Evolutionary conservation across 2,113 vertebrate species (phyloP).

Genomic region (Etheostoma spectabile): DNA sequence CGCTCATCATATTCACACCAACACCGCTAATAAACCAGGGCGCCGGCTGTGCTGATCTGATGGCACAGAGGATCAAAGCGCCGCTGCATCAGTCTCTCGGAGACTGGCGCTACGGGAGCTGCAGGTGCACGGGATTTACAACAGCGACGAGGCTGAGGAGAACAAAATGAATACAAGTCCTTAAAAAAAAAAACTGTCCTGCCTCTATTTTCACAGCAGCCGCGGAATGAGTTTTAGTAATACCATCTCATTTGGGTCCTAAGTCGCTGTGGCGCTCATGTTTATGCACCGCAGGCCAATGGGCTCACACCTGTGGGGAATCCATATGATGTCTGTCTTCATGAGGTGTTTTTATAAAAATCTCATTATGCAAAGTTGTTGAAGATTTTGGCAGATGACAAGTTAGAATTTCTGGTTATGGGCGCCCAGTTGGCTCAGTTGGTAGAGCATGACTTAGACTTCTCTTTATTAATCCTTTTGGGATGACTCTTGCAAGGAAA

Average conservation of each 20-base stretch:
- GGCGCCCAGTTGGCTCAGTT: too few species aligned
- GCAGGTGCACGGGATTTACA: slow-evolving; percentile 75
- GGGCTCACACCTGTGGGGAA: background rate
- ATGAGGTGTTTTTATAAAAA: slow-evolving; percentile 14
- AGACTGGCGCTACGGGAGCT: slow-evolving; percentile 34
- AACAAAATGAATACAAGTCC: slow-evolving; percentile 55
- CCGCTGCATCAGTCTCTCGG: slow-evolving; percentile 33
- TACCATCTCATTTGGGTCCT: slow-evolving; percentile 33
- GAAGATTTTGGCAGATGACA: background rate
- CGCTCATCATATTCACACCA: slow-evolving; percentile 39
- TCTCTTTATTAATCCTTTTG: too few species aligned
- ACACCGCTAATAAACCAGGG: slow-evolving; percentile 31
- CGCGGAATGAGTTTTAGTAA: slow-evolving; percentile 39
- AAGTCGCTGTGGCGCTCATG: slow-evolving; percentile 17
- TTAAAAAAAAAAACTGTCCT: slow-evolving; percentile 42
- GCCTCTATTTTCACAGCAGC: slow-evolving; percentile 41
- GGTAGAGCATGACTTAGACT: too few species aligned
- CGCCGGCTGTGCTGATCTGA: slow-evolving; percentile 16
- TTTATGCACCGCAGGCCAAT: slow-evolving; percentile 17
- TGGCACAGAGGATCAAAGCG: slow-evolving; percentile 67
- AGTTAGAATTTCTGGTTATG: background rate
- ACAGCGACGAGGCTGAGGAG: slow-evolving; percentile 45
- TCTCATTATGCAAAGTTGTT: slow-evolving; percentile 42
- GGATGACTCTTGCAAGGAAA: too few species aligned
- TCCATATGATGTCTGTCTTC: slow-evolving; percentile 27